Base-by-base conservation (phyloP, 2,113 vertebrate genomes). In the Acanthisitta chloris region DNA sequence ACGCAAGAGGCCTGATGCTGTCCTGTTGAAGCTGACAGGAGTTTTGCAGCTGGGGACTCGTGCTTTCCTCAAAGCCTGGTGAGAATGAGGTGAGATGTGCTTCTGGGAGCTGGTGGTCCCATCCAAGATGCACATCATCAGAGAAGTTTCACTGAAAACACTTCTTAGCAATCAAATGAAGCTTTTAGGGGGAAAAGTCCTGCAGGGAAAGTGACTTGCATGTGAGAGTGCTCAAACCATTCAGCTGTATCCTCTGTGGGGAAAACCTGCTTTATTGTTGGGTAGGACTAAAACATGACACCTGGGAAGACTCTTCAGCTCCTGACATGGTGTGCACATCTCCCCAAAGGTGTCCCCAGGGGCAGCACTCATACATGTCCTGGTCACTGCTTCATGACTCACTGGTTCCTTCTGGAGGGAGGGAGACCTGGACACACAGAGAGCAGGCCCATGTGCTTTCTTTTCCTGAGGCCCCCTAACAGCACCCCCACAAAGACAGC, bases 291-390 rank as follows among this genome's bases (percentile, higher is more conserved):
- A 49, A 40, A 4, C 1, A 0, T 62, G 49, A 57, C 10, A 52
- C 38, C 43, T 81, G 18, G 25, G 26, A 64, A 36, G 9, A 23
- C 18, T 76, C 31, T 59, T 46, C 26, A 76, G 55, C 43, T 76
- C 28, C 73, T 48, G 31, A 8, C 43, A 45, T 0, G 4, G 31
- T 69, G 42, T 55, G 48, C 15, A 55, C 28, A n/a, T 36, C n/a
- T 82, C 40, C 25, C 17, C 12, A 25, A 4, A 29, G 24, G 24
- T 64, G 33, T 6, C 8, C 7, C 6, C 0, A 2, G 45, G 72
- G 15, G 33, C 36, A 62, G 28, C 34, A 36, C 16, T 80, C 61
- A 34, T 0, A 0, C 29, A 3, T 26, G 9, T 23, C 17, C 42
- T 57, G 52, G 73, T 57, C 55, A 58, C 55, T 23, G 26, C 26